These are phyloP conservation scores for Cotesia typhae DNA, from an alignment of 1,140 invertebrate genomes.

Conservation along the genomic window DNA sequence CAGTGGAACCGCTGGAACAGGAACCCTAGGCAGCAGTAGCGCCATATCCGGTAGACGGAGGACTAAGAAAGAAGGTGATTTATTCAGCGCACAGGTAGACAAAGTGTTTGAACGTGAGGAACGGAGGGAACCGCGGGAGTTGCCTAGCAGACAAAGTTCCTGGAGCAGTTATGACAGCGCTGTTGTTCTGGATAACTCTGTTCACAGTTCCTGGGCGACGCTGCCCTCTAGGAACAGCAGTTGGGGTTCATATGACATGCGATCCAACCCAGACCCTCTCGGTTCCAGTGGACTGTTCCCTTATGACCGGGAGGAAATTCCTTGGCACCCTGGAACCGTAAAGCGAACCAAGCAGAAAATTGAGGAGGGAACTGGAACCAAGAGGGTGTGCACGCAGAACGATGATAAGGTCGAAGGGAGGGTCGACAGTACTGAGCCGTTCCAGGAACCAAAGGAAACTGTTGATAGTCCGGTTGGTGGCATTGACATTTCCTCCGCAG, in stretches of 20 bases:
- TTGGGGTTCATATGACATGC: slow-evolving; percentile 78
- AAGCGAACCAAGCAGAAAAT: slow-evolving; percentile 78
- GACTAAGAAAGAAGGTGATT: slow-evolving; percentile 66
- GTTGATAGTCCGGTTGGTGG: slow-evolving; percentile 48
- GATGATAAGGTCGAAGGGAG: slow-evolving; percentile 37
- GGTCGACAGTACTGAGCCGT: too few relatives aligned
- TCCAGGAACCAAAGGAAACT: slow-evolving; percentile 26
- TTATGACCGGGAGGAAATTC: slow-evolving; percentile 73
- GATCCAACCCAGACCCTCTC: slow-evolving; percentile 53
- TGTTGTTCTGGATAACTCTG: slow-evolving; percentile 73
- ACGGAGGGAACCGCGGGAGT: slow-evolving; percentile 62
- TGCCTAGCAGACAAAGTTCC: slow-evolving; percentile 74
- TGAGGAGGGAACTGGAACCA: slow-evolving; percentile 70
- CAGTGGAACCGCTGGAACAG: neutral
- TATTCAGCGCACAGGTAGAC: slow-evolving; percentile 77
- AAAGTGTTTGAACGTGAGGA: slow-evolving; percentile 79
- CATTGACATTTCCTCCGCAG: slow-evolving; percentile 53
- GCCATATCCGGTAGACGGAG: slow-evolving; percentile 10
- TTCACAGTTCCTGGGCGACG: slow-evolving; percentile 84
- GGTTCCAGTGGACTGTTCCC: slow-evolving; percentile 65
- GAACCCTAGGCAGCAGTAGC: slow-evolving; percentile 14
- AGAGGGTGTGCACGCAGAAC: slow-evolving; percentile 66
- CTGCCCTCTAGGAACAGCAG: slow-evolving; percentile 77
- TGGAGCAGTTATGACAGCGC: slow-evolving; percentile 84
- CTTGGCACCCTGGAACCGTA: slow-evolving; percentile 73